Base-by-base conservation (phyloP, 2,113 vertebrate species). In the Gobio gobio region DNA sequence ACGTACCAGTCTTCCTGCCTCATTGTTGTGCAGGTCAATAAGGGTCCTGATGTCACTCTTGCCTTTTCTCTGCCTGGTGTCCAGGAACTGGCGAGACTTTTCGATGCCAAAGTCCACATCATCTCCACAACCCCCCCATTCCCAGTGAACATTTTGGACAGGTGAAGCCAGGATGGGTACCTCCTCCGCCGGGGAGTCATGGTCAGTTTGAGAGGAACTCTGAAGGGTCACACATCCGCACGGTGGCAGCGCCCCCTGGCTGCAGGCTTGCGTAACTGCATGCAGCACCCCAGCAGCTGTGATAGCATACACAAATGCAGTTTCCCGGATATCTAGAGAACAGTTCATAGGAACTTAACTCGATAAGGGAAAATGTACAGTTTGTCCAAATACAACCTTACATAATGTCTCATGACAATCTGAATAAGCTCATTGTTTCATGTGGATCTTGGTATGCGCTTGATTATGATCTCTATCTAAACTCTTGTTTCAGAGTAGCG, bases 91-190 rank as follows among this genome's bases (percentile, higher is more conserved):
- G 68, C 93, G 93, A 3, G 96, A 97, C 70, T 96, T 96, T 91
- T 97, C 95, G 0, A 96, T 95, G 86, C 96, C 96, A 0, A 96
- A 97, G 72, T 96, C 96, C 85, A 97, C 96, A 0, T 97, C 96
- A 0, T 97, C 96, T 13, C 96, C 96, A 0, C 96, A 97, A 85
- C 96, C 96, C 0, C 95, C 96, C 96, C 96, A 97, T 84, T 97
- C 96, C 96, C 96, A 97, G 82, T 92, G 91, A 0, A 94, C 93
- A 64, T 93, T 94, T 64, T 94, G 91, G 0, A 86, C 86, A 0
- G 91, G 90, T 0, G 63, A 58, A 24, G 36, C 68, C 56, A 24
- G 36, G 13, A 22, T 83, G 24, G 13, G 92, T 87, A 0, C 61
- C 73, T 47, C 90, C 88, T n/a, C 89, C 72, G 58, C 90, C 86